These are phyloP conservation scores for Tanypteryx hageni DNA, from an alignment of 2,888 invertebrate species.

Conservation along the genomic window DNA sequence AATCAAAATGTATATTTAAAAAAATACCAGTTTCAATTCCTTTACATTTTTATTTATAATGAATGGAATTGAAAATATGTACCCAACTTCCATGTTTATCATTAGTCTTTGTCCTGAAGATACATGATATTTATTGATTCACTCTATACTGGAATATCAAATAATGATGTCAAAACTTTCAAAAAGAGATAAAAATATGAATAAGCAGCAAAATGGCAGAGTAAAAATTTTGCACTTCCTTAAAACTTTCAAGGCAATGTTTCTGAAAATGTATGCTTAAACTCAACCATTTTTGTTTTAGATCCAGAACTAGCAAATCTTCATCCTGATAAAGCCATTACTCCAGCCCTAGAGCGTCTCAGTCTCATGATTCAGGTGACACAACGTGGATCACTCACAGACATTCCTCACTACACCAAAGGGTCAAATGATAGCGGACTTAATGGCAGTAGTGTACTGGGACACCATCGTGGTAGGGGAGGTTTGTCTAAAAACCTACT, in stretches of 20 bases:
- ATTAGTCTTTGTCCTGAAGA: no score
- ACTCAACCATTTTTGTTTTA: not conserved
- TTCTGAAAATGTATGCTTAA: slow-evolving; percentile 69
- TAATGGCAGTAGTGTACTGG: slow-evolving; percentile 33
- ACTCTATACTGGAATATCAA: no score
- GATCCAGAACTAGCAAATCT: slow-evolving; percentile 46
- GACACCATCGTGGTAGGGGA: not conserved
- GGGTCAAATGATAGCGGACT: slow-evolving; percentile 51
- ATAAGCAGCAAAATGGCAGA: no score
- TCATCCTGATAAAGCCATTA: slow-evolving; percentile 33
- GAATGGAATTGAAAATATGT: no score
- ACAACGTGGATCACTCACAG: slow-evolving; percentile 84
- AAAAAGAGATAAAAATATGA: no score
- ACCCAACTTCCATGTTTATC: no score
- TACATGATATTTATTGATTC: no score
- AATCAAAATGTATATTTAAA: no score
- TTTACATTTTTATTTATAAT: no score
- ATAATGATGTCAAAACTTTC: no score
- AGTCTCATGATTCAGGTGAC: slow-evolving; percentile 87
- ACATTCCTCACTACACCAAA: slow-evolving; percentile 56
- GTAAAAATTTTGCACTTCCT: not conserved
- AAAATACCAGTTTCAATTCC: no score
- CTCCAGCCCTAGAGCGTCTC: slow-evolving; percentile 77
- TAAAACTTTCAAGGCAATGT: slow-evolving; percentile 62
- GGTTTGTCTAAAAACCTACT: slow-evolving; percentile 5